phyloP scores from a whole-genome alignment of 2,113 vertebrate genomes.

The Theristicus caerulescens region DNA sequence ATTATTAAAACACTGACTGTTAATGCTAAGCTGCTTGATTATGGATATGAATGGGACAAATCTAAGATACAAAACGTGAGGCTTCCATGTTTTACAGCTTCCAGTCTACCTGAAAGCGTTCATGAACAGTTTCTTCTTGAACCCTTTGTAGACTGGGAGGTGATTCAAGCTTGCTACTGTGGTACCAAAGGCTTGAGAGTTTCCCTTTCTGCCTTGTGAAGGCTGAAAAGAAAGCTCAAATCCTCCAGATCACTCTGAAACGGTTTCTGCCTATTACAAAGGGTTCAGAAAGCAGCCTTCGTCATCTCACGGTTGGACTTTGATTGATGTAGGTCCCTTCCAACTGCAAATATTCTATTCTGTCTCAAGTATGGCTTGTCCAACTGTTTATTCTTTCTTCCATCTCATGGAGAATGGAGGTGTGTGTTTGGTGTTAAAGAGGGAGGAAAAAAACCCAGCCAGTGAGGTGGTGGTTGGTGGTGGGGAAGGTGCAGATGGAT shows the following conservation, averaged over 20 bases:
- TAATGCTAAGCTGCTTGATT: neutral
- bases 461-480: neutral
- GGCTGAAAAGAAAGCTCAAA: neutral
- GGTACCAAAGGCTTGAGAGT: neutral
- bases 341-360: neutral
- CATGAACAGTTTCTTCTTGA: neutral
- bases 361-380: neutral
- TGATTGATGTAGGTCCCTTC: neutral
- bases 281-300: neutral
- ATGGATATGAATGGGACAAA: neutral
- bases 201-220: neutral
- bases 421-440: neutral
- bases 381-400: neutral
- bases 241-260: neutral
- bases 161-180: neutral
- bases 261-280: neutral
- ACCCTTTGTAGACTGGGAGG: neutral
- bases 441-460: accelerated
- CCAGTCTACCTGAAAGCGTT: neutral
- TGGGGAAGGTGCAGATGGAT: neutral
- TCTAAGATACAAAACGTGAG: neutral
- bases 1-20: neutral
- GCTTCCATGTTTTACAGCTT: too few relatives aligned
- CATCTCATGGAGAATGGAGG: neutral
- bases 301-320: neutral